These are phyloP conservation scores for Enteromius trimaculatus DNA, from an alignment of 2,797 vertebrate genomes.

Conservation along the genomic window DNA sequence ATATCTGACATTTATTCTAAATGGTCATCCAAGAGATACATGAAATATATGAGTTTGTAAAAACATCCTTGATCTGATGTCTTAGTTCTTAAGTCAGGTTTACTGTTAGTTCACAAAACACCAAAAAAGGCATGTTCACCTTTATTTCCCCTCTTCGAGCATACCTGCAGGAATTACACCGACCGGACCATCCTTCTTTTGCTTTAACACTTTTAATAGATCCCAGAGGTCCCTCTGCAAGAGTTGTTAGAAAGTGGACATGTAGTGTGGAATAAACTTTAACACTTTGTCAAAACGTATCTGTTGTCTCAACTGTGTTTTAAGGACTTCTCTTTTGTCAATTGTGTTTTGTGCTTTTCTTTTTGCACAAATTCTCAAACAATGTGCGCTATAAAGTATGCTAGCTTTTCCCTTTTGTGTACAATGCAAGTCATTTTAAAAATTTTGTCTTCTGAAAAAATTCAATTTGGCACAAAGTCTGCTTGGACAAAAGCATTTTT, in stretches of 20 bases:
- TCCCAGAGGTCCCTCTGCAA: conserved; percentile 25
- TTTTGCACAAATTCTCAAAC: neutral
- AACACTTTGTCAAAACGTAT: neutral
- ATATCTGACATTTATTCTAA: neutral
- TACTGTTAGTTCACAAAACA: conserved; percentile 17
- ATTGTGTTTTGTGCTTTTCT: neutral
- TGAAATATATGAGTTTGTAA: conserved; percentile 17
- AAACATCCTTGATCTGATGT: conserved; percentile 42
- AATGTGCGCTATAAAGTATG: neutral
- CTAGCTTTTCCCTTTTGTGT: neutral
- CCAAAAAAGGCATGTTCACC: conserved; percentile 16
- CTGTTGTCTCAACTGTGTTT: neutral
- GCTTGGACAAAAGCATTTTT: conserved; percentile 23
- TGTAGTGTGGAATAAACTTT: neutral
- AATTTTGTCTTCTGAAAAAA: neutral
- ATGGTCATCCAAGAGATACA: neutral
- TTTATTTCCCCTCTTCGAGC: conserved; percentile 2
- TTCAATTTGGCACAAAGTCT: conserved; percentile 20
- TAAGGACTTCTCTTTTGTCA: neutral
- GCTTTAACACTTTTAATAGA: conserved; percentile 32
- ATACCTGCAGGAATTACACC: conserved; percentile 51
- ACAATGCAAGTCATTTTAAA: neutral
- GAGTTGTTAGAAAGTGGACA: neutral
- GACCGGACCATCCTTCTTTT: conserved; percentile 6
- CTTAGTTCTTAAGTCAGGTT: conserved; percentile 33